Conservation (phyloP, 2,113 vertebrate genomes). For the Ochotona curzoniae region DNA sequence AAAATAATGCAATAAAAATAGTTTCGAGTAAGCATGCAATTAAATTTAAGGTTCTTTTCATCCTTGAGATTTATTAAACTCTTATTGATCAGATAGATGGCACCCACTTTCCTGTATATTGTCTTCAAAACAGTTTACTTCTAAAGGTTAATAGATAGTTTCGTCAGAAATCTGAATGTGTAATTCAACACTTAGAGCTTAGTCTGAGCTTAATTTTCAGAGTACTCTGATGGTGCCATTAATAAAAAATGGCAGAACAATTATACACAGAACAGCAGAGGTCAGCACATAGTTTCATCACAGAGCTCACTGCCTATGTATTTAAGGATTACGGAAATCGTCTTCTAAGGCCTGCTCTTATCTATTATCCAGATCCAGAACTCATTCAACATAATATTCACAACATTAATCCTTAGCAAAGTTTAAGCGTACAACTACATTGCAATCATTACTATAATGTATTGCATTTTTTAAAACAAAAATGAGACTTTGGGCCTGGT, state of each 20-base stretch:
- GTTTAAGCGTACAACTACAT: slow-evolving; percentile 62
- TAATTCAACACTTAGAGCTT: slow-evolving; percentile 41
- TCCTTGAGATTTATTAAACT: slow-evolving; percentile 65
- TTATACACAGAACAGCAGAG: slow-evolving; percentile 18
- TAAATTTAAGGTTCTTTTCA: slow-evolving; percentile 66
- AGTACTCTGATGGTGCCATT: slow-evolving; percentile 10
- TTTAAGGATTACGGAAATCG: slow-evolving; percentile 62
- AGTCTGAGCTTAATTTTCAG: slow-evolving; percentile 35
- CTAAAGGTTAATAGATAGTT: slow-evolving; percentile 52
- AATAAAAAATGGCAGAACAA: slow-evolving; percentile 47
- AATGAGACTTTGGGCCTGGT: not conserved
- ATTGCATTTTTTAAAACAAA: slow-evolving; percentile 52
- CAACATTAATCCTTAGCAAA: slow-evolving; percentile 56
- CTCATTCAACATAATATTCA: slow-evolving; percentile 53
- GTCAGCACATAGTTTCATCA: slow-evolving; percentile 17
- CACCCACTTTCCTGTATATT: slow-evolving; percentile 34
- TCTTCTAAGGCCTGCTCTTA: slow-evolving; percentile 55
- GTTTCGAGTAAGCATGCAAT: slow-evolving; percentile 64
- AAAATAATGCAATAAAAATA: slow-evolving; percentile 64
- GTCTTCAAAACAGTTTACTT: slow-evolving; percentile 60
- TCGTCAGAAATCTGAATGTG: slow-evolving; percentile 41
- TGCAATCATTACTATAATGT: slow-evolving; percentile 50
- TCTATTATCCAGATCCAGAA: slow-evolving; percentile 43
- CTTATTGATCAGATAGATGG: slow-evolving; percentile 73
- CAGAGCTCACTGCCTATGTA: not conserved